Evolutionary conservation across 2,888 invertebrate species (phyloP).

Genomic region (Agrotis puta): DNA sequence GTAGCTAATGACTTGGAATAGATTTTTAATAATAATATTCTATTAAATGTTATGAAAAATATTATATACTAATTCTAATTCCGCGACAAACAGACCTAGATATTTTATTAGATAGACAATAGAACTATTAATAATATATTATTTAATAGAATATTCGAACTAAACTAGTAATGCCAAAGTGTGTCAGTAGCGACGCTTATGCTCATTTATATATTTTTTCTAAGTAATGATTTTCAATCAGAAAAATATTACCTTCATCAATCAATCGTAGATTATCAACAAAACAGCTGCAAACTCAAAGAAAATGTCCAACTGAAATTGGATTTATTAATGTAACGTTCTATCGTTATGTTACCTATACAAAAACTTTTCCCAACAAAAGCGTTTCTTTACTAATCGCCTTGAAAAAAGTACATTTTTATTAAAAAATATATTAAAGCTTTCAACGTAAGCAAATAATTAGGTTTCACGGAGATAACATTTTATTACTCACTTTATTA

Average conservation of each 20-base stretch:
- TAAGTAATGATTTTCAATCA: background rate
- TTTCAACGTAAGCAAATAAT: conserved; percentile 19
- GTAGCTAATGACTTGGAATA: conserved; percentile 44
- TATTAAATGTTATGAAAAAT: too few relatives aligned
- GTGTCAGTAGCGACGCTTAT: too few relatives aligned
- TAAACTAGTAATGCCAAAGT: too few relatives aligned
- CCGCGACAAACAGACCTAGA: too few relatives aligned
- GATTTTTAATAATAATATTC: conserved; percentile 17
- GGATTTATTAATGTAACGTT: conserved; percentile 1
- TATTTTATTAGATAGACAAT: too few relatives aligned
- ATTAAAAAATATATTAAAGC: conserved; percentile 18
- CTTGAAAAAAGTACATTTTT: conserved; percentile 15
- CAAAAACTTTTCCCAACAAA: background rate
- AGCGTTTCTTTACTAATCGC: background rate
- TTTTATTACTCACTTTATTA: conserved; percentile 34
- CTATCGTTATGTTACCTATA: background rate
- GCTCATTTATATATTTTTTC: too few relatives aligned
- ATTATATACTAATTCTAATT: too few relatives aligned
- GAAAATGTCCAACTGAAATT: conserved; percentile 1
- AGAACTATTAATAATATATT: too few relatives aligned
- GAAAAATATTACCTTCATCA: background rate
- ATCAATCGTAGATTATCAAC: background rate
- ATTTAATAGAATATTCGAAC: background rate
- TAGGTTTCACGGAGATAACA: conserved; percentile 19
- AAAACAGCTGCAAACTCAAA: conserved; percentile 3